Conservation (phyloP, 2,797 vertebrate species). For the Pipistrellus pipistrellus region DNA sequence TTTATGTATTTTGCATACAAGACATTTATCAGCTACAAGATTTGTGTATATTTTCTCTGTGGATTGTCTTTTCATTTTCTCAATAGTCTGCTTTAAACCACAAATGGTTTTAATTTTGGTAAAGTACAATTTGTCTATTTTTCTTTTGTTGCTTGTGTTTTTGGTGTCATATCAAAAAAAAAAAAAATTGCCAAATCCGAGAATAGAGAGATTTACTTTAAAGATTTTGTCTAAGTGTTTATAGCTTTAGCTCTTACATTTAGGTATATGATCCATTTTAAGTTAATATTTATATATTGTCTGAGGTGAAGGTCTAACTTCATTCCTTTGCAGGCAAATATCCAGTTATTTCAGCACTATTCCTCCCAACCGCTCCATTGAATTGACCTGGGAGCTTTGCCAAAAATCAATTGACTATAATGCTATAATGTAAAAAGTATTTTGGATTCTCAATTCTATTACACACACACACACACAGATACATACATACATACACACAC, state of each 20-base stretch:
- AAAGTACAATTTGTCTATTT: background rate
- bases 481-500: too few relatives aligned
- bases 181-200: constrained; percentile 11
- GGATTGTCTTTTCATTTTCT: background rate
- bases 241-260: background rate
- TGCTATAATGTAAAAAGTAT: background rate
- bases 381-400: background rate
- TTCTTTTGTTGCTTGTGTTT: background rate
- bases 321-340: background rate
- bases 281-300: constrained; percentile 7
- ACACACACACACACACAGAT: too few relatives aligned
- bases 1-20: background rate
- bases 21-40: background rate
- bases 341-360: background rate
- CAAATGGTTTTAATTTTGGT: background rate
- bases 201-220: background rate
- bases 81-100: background rate
- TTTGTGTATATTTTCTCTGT: background rate
- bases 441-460: background rate
- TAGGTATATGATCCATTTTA: background rate
- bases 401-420: background rate
- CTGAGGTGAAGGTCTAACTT: background rate
- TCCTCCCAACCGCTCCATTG: background rate
- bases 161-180: constrained; percentile 26
- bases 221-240: background rate